A percentile compares a stretch with the other conserved stretches of the same genome.
Evolutionary conservation across 2,888 invertebrate genomes (phyloP).

Genomic region (Phorcus lineatus): DNA sequence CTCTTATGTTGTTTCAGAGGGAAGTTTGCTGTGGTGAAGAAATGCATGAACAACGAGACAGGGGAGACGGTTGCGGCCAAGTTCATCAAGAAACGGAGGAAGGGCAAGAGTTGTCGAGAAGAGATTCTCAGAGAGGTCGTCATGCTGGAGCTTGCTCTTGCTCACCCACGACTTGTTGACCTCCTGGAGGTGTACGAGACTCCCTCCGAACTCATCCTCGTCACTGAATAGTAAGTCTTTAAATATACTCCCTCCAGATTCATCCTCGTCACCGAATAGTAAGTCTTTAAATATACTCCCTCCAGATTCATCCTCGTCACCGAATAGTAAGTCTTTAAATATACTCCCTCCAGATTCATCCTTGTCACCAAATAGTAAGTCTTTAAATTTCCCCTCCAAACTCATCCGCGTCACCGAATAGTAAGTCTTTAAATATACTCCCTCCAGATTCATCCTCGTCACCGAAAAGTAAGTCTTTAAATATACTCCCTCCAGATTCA

Average conservation of each 20-base stretch:
- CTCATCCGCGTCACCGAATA: slow-evolving; percentile 92
- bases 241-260: background rate
- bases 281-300: slow-evolving; percentile 49
- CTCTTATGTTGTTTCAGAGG: slow-evolving; percentile 83
- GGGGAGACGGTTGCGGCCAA: slow-evolving; percentile 96
- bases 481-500: too few species aligned
- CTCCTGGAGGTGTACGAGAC: slow-evolving; percentile 91
- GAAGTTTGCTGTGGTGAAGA: slow-evolving; percentile 95
- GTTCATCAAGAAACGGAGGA: slow-evolving; percentile 89
- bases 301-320: slow-evolving; percentile 88
- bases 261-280: too few species aligned
- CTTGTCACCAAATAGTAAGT: too few species aligned
- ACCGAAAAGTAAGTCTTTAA: too few species aligned
- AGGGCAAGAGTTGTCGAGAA: slow-evolving; percentile 84
- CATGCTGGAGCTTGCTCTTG: slow-evolving; percentile 89
- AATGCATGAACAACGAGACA: slow-evolving; percentile 89
- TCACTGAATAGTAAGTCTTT: slow-evolving; percentile 88
- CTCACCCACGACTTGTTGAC: slow-evolving; percentile 87
- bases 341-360: too few species aligned
- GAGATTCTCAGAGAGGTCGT: slow-evolving; percentile 96
- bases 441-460: too few species aligned
- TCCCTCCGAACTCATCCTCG: slow-evolving; percentile 84
- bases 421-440: slow-evolving; percentile 78
- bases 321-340: slow-evolving; percentile 84
- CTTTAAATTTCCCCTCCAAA: slow-evolving; percentile 76